phyloP scores from a whole-genome alignment of 2,888 invertebrate species.

The Cantharis nigra region DNA sequence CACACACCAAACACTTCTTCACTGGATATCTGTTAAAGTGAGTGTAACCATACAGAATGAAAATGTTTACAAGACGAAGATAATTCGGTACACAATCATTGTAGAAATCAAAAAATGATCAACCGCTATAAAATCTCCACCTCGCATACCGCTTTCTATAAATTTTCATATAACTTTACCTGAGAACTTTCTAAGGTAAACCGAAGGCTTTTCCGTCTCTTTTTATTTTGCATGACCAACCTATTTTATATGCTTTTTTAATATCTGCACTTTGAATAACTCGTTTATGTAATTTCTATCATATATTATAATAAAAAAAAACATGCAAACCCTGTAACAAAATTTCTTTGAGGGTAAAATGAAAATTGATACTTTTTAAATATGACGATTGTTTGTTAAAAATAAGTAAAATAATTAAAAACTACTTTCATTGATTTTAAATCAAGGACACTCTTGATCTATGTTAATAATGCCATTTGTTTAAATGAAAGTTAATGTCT shows the following conservation, averaged over 20 bases:
- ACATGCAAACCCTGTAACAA: background rate
- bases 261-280: slow-evolving; percentile 15
- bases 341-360: background rate
- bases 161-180: slow-evolving; percentile 26
- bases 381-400: background rate
- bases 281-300: slow-evolving; percentile 20
- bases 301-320: slow-evolving; percentile 5
- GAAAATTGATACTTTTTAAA: background rate
- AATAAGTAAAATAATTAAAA: slow-evolving; percentile 1
- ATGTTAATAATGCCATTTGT: slow-evolving; percentile 4
- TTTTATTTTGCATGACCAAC: slow-evolving; percentile 32
- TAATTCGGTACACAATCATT: slow-evolving; percentile 8
- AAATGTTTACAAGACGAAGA: slow-evolving; percentile 28
- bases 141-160: slow-evolving; percentile 31
- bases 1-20: slow-evolving; percentile 21
- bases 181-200: slow-evolving; percentile 46
- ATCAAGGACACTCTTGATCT: slow-evolving; percentile 8
- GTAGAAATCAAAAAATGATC: background rate
- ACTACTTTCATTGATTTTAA: slow-evolving; percentile 5
- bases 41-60: slow-evolving; percentile 32
- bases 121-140: background rate
- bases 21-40: slow-evolving; percentile 29
- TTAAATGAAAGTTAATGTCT: slow-evolving; percentile 1
- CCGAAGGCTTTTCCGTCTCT: slow-evolving; percentile 41
- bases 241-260: slow-evolving; percentile 21